Conservation (phyloP, 2,888 invertebrate genomes). For the Stomorhina lunata region DNA sequence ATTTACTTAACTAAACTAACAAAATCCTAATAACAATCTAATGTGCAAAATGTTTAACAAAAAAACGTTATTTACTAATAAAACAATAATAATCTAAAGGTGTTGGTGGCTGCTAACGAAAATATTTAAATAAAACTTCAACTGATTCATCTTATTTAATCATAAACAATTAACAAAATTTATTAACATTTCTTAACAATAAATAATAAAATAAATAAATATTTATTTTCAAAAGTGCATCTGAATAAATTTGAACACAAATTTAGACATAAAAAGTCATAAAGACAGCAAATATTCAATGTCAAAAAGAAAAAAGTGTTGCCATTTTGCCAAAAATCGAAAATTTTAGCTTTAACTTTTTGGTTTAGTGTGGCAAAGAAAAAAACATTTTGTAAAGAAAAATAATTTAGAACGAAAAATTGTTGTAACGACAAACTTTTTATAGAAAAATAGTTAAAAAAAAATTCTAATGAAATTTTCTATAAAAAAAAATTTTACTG, state of each 20-base stretch:
- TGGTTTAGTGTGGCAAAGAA: too few species aligned
- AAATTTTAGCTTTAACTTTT: too few species aligned
- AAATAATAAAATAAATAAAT: not conserved
- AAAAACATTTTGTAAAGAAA: too few species aligned
- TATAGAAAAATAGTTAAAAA: too few species aligned
- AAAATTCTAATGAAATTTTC: too few species aligned
- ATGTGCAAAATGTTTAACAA: not conserved
- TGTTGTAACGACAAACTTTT: not conserved
- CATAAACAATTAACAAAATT: not conserved
- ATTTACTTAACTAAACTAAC: not conserved
- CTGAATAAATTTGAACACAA: slow-evolving; percentile 5
- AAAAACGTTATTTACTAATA: too few species aligned
- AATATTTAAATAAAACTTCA: not conserved
- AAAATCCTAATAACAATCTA: slow-evolving; percentile 23
- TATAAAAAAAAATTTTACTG: too few species aligned
- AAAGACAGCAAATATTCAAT: slow-evolving; percentile 8
- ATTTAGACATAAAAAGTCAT: not conserved
- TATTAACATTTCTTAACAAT: not conserved
- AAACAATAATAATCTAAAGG: not conserved
- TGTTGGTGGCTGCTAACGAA: slow-evolving; percentile 4
- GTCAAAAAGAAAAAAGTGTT: slow-evolving; percentile 12
- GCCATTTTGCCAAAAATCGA: not conserved
- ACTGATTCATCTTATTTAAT: slow-evolving; percentile 1
- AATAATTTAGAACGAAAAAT: too few species aligned
- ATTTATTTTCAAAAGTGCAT: not conserved